Conservation (phyloP, 2,113 vertebrate genomes). For the Phylloscopus trochilus region DNA sequence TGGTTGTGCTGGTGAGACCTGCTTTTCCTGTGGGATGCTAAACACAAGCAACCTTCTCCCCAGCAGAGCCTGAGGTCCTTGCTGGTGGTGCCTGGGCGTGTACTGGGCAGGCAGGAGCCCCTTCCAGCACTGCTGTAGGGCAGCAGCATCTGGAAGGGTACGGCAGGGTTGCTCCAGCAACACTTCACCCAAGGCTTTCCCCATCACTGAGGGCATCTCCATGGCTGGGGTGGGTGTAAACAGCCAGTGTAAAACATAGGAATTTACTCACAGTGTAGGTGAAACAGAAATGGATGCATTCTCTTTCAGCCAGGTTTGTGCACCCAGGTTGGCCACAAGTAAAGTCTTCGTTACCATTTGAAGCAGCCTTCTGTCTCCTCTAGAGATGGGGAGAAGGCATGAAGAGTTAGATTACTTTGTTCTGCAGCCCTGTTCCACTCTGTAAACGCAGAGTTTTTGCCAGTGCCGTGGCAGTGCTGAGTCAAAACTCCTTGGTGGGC, state of each 20-base stretch:
- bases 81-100: neutral
- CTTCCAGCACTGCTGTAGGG: neutral
- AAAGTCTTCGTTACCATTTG: neutral
- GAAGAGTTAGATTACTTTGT: neutral
- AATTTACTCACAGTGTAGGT: neutral
- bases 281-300: neutral
- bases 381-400: neutral
- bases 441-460: neutral
- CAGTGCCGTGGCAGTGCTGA: neutral
- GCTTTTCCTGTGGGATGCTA: conserved; percentile 11
- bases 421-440: neutral
- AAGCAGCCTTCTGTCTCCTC: neutral
- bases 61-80: neutral
- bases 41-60: neutral
- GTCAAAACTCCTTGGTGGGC: neutral
- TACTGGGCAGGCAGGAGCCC: neutral
- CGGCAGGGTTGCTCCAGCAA: neutral
- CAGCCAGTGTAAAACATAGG: neutral
- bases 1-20: conserved; percentile 25
- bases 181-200: neutral
- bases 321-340: neutral
- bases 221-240: neutral
- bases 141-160: neutral
- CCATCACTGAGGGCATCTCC: neutral
- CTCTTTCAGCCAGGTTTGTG: neutral